phyloP scores from a whole-genome alignment of 2,888 invertebrate genomes.

The Caenorhabditis sulstoni region DNA sequence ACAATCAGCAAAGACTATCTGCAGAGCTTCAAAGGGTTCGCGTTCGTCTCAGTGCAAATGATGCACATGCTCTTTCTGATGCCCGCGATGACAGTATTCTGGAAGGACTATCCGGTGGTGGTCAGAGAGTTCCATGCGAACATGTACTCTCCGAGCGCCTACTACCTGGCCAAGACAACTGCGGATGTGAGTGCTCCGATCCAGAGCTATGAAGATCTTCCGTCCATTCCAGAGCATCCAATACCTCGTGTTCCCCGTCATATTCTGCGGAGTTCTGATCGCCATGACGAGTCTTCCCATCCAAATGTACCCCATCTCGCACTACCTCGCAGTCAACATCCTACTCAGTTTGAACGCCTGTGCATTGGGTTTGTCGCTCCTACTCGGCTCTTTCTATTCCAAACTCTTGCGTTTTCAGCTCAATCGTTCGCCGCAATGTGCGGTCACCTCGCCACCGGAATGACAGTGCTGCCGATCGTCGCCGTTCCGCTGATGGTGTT shows the following conservation, averaged over 20 bases:
- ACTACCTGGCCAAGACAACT: constrained; percentile 89
- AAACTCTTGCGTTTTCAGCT: constrained; percentile 39
- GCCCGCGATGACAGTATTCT: constrained; percentile 93
- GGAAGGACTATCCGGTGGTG: constrained; percentile 91
- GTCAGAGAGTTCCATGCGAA: constrained; percentile 92
- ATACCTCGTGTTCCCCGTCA: constrained; percentile 88
- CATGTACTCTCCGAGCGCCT: constrained; percentile 91
- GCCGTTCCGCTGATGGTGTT: constrained; percentile 82
- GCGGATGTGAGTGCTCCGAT: constrained; percentile 84
- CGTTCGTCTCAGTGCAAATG: constrained; percentile 92
- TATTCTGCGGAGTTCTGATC: constrained; percentile 89
- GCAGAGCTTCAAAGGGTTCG: constrained; percentile 92
- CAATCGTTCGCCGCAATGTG: constrained; percentile 58
- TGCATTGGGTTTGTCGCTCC: constrained; percentile 22
- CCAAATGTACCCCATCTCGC: constrained; percentile 1
- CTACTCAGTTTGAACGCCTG: constrained; percentile 52
- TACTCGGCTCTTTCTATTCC: no score
- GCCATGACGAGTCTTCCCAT: constrained; percentile 87
- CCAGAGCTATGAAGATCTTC: background rate
- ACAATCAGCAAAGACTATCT: constrained; percentile 89
- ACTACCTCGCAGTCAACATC: constrained; percentile 40
- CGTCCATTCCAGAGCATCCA: constrained; percentile 85
- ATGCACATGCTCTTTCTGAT: constrained; percentile 95
- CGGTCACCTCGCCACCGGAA: constrained; percentile 54
- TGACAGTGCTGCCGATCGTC: constrained; percentile 54